These are phyloP conservation scores for Ochropacha duplaris DNA, from an alignment of 2,888 invertebrate genomes.

Conservation along the genomic window DNA sequence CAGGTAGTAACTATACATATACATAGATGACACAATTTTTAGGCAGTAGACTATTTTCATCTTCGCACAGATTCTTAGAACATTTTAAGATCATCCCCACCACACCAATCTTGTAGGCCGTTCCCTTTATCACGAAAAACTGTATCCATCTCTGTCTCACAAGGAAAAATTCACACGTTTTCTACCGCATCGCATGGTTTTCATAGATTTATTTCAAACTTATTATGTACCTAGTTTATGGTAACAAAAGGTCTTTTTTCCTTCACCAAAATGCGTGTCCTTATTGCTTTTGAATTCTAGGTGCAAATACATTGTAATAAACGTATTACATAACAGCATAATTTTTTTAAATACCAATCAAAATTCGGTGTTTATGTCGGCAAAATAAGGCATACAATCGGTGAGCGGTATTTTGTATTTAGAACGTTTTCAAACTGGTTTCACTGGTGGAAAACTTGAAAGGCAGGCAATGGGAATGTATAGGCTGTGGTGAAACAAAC, in stretches of 20 bases:
- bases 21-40: constrained; percentile 17
- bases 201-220: constrained; percentile 31
- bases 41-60: constrained; percentile 35
- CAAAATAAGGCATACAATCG: not conserved
- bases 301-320: constrained; percentile 23
- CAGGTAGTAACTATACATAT: not conserved
- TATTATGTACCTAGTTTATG: constrained; percentile 34
- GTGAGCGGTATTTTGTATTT: constrained; percentile 12
- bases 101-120: constrained; percentile 69
- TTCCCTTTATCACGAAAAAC: constrained; percentile 75
- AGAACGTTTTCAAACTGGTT: constrained; percentile 24
- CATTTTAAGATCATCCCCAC: constrained; percentile 79
- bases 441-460: constrained; percentile 64
- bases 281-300: constrained; percentile 33
- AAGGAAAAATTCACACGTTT: constrained; percentile 73
- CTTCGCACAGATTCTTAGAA: constrained; percentile 57
- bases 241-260: constrained; percentile 26
- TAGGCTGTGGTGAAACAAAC: constrained; percentile 62
- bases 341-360: not conserved
- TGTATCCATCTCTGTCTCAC: constrained; percentile 72
- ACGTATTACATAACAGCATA: constrained; percentile 18
- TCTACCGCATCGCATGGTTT: constrained; percentile 57
- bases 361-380: not conserved
- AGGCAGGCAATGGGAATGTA: constrained; percentile 72
- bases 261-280: constrained; percentile 16